Evolutionary conservation across 2,113 vertebrate species (phyloP), one percentile per base, ranked within the genome.

Genomic region (Dinomys branickii): DNA sequence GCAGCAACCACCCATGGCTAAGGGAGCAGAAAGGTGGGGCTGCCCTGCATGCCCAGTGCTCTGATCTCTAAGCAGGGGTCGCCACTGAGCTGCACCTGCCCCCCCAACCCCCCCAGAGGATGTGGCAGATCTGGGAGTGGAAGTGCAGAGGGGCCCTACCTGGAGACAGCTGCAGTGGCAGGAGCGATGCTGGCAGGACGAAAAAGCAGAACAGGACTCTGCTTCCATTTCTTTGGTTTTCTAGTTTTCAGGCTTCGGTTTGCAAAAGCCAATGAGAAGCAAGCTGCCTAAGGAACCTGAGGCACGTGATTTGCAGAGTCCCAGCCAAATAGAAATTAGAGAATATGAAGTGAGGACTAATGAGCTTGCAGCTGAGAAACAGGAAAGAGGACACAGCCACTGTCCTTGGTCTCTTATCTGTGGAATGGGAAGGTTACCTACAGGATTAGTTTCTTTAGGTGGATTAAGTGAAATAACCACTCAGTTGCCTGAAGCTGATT

Each of bases 341-440:
- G 47, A 59, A 56, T 38, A 12, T 33, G 28, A 44, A 78, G 19
- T 24, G 5, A 30, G 11, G 58, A 10, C 85, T 47, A 41, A n/a
- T 52, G 19, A 38, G 14, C 1, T 41, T 85, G 22, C 44, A 44
- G 59, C 63, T 83, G 85, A 94, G 52, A 86, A 77, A 41, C 17
- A 56, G 50, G 19, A 54, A 47, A 33, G 61, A 54, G 71, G 61
- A 26, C 28, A 84, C 52, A 44, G 0, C 56, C 8, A 3, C 83
- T 85, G 17, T 50, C 22, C 30, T 38, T 85, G 12, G n/a, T 44
- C 7, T 47, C 56, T 22, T 75, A 8, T 59, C 85, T 83, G 52
- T 92, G 67, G 95, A 92, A 71, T n/a, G 54, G 63, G 90, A 47
- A 95, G 83, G 50, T 19, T 28, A 11, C 56, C 38, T 77, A 41